A percentile compares a stretch with the other conserved stretches of the same genome.
Conservation (phyloP, 1,140 invertebrate species). For the Chelonus insularis region DNA sequence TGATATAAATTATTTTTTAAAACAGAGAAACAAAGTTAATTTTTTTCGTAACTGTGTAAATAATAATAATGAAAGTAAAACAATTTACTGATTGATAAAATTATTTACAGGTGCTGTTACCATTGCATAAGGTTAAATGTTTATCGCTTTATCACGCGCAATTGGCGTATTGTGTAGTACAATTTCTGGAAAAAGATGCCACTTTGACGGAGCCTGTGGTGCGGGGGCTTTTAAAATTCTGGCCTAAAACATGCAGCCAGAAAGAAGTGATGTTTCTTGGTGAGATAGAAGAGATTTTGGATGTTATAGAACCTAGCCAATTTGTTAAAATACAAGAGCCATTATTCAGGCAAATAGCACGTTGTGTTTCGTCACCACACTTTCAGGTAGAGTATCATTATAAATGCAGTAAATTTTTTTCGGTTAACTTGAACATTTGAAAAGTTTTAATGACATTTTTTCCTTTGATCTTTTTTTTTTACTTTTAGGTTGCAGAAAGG, state of each 20-base stretch:
- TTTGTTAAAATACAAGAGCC: conserved; percentile 98
- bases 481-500: conserved; percentile 90
- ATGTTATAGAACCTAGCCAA: conserved; percentile 97
- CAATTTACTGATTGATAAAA: not conserved
- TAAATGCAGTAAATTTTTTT: no score
- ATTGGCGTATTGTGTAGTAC: conserved; percentile 98
- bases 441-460: not conserved
- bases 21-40: no score
- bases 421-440: not conserved
- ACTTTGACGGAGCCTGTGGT: conserved; percentile 95
- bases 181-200: conserved; percentile 99
- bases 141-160: conserved; percentile 94
- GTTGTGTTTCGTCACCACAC: conserved; percentile 98
- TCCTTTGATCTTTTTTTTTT: conserved; percentile 1
- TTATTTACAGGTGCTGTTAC: conserved; percentile 78
- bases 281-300: conserved; percentile 96
- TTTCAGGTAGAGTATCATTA: conserved; percentile 72
- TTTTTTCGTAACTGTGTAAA: no score
- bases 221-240: conserved; percentile 95
- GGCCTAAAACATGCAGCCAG: conserved; percentile 98
- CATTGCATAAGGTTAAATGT: conserved; percentile 96
- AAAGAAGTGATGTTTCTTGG: conserved; percentile 99
- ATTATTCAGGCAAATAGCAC: conserved; percentile 94
- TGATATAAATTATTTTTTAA: no score
- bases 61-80: no score